Evolutionary conservation across 2,113 vertebrate species (phyloP).

Genomic region (Podocnemis expansa): DNA sequence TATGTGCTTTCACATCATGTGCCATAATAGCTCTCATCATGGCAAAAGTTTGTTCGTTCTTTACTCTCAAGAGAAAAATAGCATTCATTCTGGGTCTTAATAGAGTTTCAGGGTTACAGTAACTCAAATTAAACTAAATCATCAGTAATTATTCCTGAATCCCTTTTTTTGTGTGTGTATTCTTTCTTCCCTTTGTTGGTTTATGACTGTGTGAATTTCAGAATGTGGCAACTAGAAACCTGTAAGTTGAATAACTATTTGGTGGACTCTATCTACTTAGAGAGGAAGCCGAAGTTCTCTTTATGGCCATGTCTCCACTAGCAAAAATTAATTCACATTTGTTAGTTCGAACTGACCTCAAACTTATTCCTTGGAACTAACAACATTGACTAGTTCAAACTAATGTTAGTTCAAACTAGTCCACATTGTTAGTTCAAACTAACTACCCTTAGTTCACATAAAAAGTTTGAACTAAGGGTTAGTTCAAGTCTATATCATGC

Average conservation of each 20-base stretch:
- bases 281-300: neutral
- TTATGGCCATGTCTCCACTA: no score
- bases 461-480: no score
- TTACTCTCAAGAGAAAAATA: constrained; percentile 50
- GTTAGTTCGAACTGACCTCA: no score
- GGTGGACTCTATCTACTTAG: neutral
- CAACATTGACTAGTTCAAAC: no score
- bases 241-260: neutral
- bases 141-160: constrained; percentile 63
- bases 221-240: neutral
- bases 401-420: no score
- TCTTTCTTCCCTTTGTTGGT: constrained; percentile 14
- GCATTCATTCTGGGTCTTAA: constrained; percentile 43
- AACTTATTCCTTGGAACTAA: no score
- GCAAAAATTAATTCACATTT: no score
- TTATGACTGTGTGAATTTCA: constrained; percentile 5
- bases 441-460: no score
- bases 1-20: constrained; percentile 9
- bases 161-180: constrained; percentile 7
- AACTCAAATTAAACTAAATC: constrained; percentile 63
- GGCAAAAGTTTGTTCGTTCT: constrained; percentile 43
- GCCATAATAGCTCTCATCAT: constrained; percentile 44
- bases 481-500: no score
- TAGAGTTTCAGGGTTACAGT: constrained; percentile 59
- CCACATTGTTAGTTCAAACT: no score